A percentile compares a stretch with the other conserved stretches of the same genome.
Conservation (phyloP, 2,888 invertebrate species). For the Parnassius mnemosyne region DNA sequence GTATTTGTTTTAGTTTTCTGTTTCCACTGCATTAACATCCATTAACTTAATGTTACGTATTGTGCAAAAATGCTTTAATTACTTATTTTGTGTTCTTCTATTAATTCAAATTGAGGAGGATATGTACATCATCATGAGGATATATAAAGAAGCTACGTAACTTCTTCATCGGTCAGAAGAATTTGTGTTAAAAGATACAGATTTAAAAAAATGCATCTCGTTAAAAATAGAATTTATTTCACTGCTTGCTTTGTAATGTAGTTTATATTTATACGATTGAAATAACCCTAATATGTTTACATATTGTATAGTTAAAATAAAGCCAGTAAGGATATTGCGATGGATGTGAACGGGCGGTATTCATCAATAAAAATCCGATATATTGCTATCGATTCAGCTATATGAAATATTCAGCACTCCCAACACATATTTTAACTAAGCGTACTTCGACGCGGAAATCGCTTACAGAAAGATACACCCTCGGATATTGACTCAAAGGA, state of each 20-base stretch:
- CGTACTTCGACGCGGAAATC: constrained; percentile 20
- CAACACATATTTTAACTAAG: constrained; percentile 20
- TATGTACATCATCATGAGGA: no score
- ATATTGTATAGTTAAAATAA: not conserved
- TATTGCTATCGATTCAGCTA: not conserved
- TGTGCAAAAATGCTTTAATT: no score
- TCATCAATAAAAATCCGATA: constrained; percentile 11
- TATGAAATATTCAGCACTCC: constrained; percentile 17
- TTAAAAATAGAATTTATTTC: no score
- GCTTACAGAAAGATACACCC: constrained; percentile 29
- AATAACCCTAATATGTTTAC: not conserved
- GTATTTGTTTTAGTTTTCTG: constrained; percentile 14
- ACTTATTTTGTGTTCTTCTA: no score
- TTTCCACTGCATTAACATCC: not conserved
- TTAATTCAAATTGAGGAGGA: no score
- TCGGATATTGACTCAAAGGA: constrained; percentile 48
- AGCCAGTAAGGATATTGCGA: not conserved
- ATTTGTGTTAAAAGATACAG: no score
- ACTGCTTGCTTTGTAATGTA: not conserved
- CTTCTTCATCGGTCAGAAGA: no score
- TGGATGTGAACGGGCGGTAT: not conserved
- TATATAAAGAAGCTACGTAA: no score
- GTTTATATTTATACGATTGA: not conserved
- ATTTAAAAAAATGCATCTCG: no score
- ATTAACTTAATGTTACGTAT: not conserved